These are phyloP conservation scores for Clarias platycephalus DNA, from an alignment of 2,797 vertebrate genomes.

Conservation along the genomic window DNA sequence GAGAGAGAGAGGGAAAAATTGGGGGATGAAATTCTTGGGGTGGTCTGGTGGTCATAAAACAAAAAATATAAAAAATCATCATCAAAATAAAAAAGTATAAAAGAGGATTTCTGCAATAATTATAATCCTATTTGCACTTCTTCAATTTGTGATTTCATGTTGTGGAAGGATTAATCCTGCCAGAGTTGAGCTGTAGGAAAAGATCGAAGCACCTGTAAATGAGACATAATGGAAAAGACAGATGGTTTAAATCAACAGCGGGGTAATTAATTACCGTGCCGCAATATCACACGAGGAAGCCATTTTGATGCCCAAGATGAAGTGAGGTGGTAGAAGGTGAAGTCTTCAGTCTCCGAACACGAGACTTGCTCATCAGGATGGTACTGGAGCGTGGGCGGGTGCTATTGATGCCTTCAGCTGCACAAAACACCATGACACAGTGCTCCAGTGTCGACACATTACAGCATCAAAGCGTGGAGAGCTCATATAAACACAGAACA, in stretches of 20 bases:
- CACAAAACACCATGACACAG: slow-evolving; percentile 43
- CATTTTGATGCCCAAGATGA: background rate
- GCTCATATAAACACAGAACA: slow-evolving; percentile 54
- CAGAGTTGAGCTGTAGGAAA: background rate
- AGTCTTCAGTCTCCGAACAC: slow-evolving; percentile 2
- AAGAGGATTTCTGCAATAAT: background rate
- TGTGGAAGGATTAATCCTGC: slow-evolving; percentile 4
- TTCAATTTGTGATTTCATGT: background rate
- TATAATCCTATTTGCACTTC: background rate
- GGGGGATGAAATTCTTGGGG: no score
- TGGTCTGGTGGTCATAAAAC: no score
- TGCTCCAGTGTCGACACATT: slow-evolving; percentile 40
- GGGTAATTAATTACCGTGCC: slow-evolving; percentile 1
- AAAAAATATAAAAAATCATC: background rate
- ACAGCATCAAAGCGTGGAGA: slow-evolving; percentile 55
- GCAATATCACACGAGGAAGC: background rate
- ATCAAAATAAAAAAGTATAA: background rate
- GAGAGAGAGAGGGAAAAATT: background rate
- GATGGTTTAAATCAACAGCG: slow-evolving; percentile 13
- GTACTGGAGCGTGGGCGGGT: background rate
- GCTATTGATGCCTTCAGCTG: slow-evolving; percentile 34
- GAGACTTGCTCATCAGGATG: slow-evolving; percentile 24
- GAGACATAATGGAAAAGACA: slow-evolving; percentile 20
- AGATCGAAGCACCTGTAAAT: background rate
- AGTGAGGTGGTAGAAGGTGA: background rate